phyloP scores from a whole-genome alignment of 2,888 invertebrate genomes.

The Oeneis ivallda region DNA sequence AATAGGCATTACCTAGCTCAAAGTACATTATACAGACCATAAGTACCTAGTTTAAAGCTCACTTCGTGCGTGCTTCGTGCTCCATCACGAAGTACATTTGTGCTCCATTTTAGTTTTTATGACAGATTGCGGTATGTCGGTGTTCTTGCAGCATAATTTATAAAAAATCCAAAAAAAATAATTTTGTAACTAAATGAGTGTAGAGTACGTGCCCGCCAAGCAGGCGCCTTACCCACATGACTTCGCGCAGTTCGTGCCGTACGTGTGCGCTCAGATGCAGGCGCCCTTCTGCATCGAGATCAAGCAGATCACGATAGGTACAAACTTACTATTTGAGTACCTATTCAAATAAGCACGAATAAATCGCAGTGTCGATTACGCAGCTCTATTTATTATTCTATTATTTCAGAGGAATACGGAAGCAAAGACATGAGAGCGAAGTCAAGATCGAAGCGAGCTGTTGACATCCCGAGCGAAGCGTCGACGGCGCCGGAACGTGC shows the following conservation, averaged over 20 bases:
- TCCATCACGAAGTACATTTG: too few species aligned
- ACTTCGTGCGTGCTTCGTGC: too few species aligned
- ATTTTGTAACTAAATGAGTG: not conserved
- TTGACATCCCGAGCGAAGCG: not conserved
- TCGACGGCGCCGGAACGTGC: not conserved
- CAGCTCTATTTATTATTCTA: not conserved
- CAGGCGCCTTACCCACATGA: not conserved
- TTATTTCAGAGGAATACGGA: conserved; percentile 3
- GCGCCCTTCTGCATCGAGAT: conserved; percentile 1
- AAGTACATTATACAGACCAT: too few species aligned
- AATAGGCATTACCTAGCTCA: too few species aligned
- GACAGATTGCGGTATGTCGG: too few species aligned
- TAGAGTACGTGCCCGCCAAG: not conserved
- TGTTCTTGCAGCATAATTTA: too few species aligned
- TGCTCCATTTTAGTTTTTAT: too few species aligned
- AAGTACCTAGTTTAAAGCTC: too few species aligned
- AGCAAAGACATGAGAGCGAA: conserved; percentile 2
- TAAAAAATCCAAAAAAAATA: too few species aligned
- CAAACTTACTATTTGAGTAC: too few species aligned
- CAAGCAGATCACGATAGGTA: not conserved
- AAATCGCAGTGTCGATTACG: too few species aligned
- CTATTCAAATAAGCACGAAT: too few species aligned
- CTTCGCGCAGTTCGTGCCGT: not conserved
- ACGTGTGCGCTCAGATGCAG: not conserved
- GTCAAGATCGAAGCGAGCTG: not conserved